Conservation (phyloP, 1,140 invertebrate species). For the Neodiprion pinetum region DNA sequence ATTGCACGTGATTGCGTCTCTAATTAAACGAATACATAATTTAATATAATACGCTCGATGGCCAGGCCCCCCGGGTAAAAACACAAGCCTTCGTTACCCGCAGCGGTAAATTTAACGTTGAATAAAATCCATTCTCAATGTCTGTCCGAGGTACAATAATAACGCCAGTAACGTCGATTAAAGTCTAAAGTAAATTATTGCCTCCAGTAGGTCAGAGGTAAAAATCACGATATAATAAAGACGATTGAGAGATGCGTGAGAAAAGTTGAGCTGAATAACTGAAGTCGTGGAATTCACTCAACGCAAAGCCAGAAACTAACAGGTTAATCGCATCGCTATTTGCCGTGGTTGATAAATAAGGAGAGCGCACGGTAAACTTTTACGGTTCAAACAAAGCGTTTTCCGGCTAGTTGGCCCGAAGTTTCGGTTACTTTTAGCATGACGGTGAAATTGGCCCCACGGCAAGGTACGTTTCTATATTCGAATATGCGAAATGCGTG, state of each 20-base stretch:
- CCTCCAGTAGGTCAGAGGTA: too few species aligned
- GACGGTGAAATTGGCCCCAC: too few species aligned
- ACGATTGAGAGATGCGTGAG: too few species aligned
- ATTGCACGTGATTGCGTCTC: slow-evolving; percentile 13
- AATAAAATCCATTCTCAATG: slow-evolving; percentile 17
- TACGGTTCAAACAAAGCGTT: background rate
- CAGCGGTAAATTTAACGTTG: slow-evolving; percentile 27
- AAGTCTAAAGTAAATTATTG: too few species aligned
- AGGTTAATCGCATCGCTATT: too few species aligned
- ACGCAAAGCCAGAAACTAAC: too few species aligned
- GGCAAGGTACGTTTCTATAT: background rate
- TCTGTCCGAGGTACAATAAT: background rate
- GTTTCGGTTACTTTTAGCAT: background rate
- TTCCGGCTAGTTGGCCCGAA: background rate
- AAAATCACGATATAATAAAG: too few species aligned
- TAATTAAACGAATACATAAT: slow-evolving; percentile 14
- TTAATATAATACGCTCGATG: slow-evolving; percentile 9
- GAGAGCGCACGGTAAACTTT: too few species aligned
- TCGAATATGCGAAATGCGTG: background rate
- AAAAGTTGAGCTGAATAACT: too few species aligned
- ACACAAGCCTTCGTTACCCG: background rate
- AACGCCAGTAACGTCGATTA: too few species aligned
- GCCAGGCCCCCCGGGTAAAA: background rate
- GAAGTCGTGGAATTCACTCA: too few species aligned
- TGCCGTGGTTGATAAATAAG: too few species aligned